Evolutionary conservation across 2,888 invertebrate species (phyloP).

Genomic region (Limenitis camilla): DNA sequence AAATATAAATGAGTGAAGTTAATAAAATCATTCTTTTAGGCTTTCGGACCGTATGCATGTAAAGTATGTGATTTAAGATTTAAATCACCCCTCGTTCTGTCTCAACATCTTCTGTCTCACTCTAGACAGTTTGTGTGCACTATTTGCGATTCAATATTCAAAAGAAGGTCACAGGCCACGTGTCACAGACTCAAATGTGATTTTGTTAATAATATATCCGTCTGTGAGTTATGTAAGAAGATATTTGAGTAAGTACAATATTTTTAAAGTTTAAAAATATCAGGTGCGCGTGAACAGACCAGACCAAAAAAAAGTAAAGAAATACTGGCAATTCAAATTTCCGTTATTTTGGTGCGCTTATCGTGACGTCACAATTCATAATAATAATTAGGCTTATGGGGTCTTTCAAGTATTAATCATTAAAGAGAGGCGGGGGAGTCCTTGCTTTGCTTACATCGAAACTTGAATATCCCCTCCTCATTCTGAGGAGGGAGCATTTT

Average conservation of each 20-base stretch:
- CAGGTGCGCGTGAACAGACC: background rate
- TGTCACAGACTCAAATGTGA: slow-evolving; percentile 19
- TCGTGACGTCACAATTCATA: too few relatives aligned
- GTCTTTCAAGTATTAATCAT: too few relatives aligned
- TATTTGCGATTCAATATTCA: slow-evolving; percentile 9
- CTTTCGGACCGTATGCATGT: slow-evolving; percentile 19
- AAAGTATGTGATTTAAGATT: slow-evolving; percentile 20
- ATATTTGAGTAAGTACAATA: slow-evolving; percentile 10
- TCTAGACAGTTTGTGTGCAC: slow-evolving; percentile 19
- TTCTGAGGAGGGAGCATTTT: too few relatives aligned
- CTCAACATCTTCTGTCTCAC: slow-evolving; percentile 22
- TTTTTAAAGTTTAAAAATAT: background rate
- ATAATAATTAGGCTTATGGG: too few relatives aligned
- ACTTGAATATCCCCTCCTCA: too few relatives aligned
- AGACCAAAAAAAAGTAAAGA: too few relatives aligned
- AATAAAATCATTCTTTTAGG: slow-evolving; percentile 4
- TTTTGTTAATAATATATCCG: background rate
- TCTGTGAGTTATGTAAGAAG: slow-evolving; percentile 13
- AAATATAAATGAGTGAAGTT: too few relatives aligned
- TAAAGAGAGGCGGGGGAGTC: too few relatives aligned
- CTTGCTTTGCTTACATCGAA: too few relatives aligned
- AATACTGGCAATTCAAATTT: too few relatives aligned
- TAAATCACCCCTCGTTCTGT: slow-evolving; percentile 19
- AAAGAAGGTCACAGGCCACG: slow-evolving; percentile 16
- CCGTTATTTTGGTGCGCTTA: too few relatives aligned